These are phyloP conservation scores for Machimus rusticus DNA, from an alignment of 2,888 invertebrate species.

Conservation along the genomic window DNA sequence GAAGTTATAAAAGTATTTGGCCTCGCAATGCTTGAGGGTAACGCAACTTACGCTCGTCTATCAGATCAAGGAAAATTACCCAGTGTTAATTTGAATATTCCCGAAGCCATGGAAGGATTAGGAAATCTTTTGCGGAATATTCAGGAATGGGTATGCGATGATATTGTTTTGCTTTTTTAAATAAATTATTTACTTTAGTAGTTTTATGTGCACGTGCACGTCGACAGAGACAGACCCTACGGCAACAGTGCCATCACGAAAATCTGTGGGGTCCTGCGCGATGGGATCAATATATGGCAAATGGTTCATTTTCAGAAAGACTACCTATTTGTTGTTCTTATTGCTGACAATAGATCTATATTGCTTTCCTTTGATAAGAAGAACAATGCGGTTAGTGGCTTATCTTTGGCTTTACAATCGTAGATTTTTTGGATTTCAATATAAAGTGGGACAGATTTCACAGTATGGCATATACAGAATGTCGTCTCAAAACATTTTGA, in stretches of 20 bases:
- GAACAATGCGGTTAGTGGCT: neutral
- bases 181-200: constrained; percentile 17
- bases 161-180: neutral
- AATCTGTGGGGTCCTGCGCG: constrained; percentile 29
- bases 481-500: too few species aligned
- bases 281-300: constrained; percentile 45
- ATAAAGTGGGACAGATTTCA: neutral
- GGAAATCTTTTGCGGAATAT: neutral
- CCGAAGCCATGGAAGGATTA: constrained; percentile 63
- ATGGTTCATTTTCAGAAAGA: constrained; percentile 39
- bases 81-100: constrained; percentile 65
- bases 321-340: constrained; percentile 45
- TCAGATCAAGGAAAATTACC: constrained; percentile 60
- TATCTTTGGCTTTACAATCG: neutral
- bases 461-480: neutral
- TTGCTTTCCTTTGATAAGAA: constrained; percentile 43
- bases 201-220: constrained; percentile 44
- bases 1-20: constrained; percentile 65
- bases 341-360: constrained; percentile 45
- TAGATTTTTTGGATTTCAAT: neutral
- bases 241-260: constrained; percentile 20
- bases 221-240: constrained; percentile 5
- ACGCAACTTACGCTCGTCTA: constrained; percentile 65
- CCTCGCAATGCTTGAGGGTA: constrained; percentile 68
- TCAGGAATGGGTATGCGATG: constrained; percentile 28